phyloP scores from a whole-genome alignment of 2,113 vertebrate species.

The Geococcyx californianus region DNA sequence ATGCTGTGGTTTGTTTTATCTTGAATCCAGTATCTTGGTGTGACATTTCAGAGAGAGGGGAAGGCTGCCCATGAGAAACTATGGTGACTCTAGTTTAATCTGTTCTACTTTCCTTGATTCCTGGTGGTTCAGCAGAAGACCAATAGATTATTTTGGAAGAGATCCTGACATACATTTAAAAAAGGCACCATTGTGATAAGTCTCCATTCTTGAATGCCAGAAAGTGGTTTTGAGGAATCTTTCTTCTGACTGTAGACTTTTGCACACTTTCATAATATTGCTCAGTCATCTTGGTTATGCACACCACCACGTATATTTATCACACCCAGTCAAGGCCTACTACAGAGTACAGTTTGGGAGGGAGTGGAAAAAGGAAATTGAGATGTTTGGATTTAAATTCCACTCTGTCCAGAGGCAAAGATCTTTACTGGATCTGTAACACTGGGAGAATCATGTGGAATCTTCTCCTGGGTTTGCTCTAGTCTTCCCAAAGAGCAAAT shows the following conservation, averaged over 20 bases:
- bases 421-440: background rate
- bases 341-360: background rate
- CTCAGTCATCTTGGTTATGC: background rate
- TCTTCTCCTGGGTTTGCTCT: background rate
- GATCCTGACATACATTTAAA: background rate
- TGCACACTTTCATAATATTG: background rate
- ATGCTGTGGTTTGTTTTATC: background rate
- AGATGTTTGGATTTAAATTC: background rate
- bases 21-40: background rate
- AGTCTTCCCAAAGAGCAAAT: background rate
- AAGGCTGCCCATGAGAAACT: background rate
- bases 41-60: background rate
- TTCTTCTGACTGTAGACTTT: background rate
- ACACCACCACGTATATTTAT: background rate
- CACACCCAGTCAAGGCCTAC: background rate
- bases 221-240: background rate
- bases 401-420: background rate
- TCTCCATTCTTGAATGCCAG: fast-evolving
- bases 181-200: background rate
- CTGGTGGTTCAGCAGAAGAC: background rate
- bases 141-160: background rate
- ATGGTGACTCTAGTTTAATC: background rate
- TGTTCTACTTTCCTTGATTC: background rate
- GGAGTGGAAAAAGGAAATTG: background rate
- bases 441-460: background rate